Base-by-base conservation (phyloP, 1,140 invertebrate species). In the Lepidurus arcticus region DNA sequence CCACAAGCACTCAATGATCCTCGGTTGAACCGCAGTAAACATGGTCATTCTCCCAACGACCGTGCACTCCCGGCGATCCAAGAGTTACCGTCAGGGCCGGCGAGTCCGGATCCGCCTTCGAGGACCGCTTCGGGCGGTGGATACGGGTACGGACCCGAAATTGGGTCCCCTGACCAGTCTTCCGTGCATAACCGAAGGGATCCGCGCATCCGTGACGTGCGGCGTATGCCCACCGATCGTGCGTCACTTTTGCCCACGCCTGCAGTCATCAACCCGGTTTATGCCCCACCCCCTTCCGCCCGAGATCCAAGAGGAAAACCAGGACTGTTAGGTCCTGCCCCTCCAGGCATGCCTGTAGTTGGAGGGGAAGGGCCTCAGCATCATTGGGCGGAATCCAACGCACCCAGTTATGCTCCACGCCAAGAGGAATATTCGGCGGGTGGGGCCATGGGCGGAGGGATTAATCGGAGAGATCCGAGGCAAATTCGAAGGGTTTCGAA, bases 1-100 rank as follows among this genome's bases (percentile, higher is more conserved):
- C 89, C 91, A 1, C 73, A 73, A 42, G 79, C 79, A 65, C n/a
- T 44, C 24, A 47, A 78, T 9, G 79, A 80, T 42, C 79, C 79
- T n/a, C 79, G 79, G 11, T 73, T 79, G 53, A 76, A 80, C 8
- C 74, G 44, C 9, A 65, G 53, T 65, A 65, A 65, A 65, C 53
- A 65, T 16, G 53, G 53, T 16, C 16, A 65, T 65, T 34, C 34
- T 34, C 53, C 21, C 6, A 73, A 73, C 10, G 75, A 24, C 42
- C 42, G 42, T 21, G 2, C 7, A 43, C 44, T 21, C 0, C 73
- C 73, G 11, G 42, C 65, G 21, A 42, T 78, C 24, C 74, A 73
- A 34, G 45, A 44, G 21, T 73, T 75, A 21, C 78, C 78, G 7
- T 47, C 75, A 21, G 78, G 78, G 7, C 78, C 78, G 13, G 78